Base-by-base conservation (phyloP, 2,888 invertebrate species). In the Noctua comes region DNA sequence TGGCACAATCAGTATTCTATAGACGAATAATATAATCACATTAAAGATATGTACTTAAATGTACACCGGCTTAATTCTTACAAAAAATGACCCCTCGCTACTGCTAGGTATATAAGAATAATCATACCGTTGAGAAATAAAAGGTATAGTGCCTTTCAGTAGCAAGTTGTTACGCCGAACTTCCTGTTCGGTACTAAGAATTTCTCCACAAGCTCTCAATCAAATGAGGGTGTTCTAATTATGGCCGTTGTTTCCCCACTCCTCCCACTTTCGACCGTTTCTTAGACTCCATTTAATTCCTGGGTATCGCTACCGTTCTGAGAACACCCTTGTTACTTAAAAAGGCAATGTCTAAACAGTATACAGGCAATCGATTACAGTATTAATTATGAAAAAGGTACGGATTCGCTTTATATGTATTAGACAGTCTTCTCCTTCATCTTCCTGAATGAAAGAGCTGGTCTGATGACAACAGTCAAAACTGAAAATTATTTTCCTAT, bases 201-300 rank as follows among this genome's bases (percentile, higher is more conserved):
- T 71, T 51, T 43, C 16, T 24, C 48, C n/a, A 16, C 46, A n/a
- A 40, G 51, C 43, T n/a, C 21, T 51, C 48, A 21, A 51, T 80
- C 48, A 62, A 80, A 24, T 31, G 24, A 54, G 31, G n/a, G 54
- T 48, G 77, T 57, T 79, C 46, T 66, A 79, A 48, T 40, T 77
- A 36, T 68, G 16, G 46, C 27, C 18, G 8, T 40, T 48, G 21
- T 48, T 59, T 59, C 27, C 8, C 2, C 13, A 51, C 21, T n/a
- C 36, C 36, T 46, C 40, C 59, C 16, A 21, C 40, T 62, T n/a
- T 62, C n/a, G 3, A 16, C 8, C 18, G 21, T 40, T 70, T 80
- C 71, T 51, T 40, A 27, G 46, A 40, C 4, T 59, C 10, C 13
- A 31, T 68, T 54, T 21, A 2, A n/a, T 62, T 51, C 71, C 31